phyloP scores from a whole-genome alignment of 2,113 vertebrate species.

The Cottus gobio region DNA sequence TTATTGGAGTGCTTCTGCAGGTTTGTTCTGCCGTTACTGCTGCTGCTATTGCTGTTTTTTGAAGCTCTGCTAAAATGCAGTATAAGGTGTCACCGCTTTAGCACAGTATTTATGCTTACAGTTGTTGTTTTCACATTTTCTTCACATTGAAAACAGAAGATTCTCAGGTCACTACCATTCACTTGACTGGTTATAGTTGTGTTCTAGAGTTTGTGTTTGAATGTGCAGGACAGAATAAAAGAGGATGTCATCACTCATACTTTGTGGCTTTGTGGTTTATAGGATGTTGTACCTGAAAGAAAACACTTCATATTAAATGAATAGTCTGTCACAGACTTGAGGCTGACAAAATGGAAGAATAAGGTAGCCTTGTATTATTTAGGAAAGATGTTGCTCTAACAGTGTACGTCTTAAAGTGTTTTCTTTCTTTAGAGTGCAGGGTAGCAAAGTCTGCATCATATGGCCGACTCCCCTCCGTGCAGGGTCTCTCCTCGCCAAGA shows the following conservation, averaged over 20 bases:
- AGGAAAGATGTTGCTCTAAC: not conserved
- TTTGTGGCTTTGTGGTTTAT: conserved; percentile 1
- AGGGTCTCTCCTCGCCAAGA: conserved; percentile 89
- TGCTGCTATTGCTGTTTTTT: not conserved
- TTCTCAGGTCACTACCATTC: not conserved
- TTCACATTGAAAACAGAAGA: conserved; percentile 4
- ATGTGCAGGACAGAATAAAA: not conserved
- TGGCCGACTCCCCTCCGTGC: conserved; percentile 91
- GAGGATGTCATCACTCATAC: not conserved
- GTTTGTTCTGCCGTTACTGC: not conserved
- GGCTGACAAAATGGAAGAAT: not conserved
- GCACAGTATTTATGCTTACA: not conserved
- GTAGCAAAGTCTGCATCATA: conserved; percentile 96
- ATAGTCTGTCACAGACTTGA: not conserved
- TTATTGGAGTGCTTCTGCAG: not conserved
- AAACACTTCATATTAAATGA: not conserved
- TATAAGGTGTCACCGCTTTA: not conserved
- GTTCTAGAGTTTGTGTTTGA: not conserved
- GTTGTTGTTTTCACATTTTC: not conserved
- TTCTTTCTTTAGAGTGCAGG: conserved; percentile 88
- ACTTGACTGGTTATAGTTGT: not conserved
- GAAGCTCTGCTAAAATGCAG: not conserved
- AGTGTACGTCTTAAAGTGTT: not conserved
- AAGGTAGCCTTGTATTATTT: not conserved
- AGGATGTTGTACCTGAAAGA: not conserved